Percentiles rank a stretch among this genome's conserved stretches.
Evolutionary conservation across 2,797 vertebrate genomes (phyloP).

Genomic region (Anguilla marmorata): DNA sequence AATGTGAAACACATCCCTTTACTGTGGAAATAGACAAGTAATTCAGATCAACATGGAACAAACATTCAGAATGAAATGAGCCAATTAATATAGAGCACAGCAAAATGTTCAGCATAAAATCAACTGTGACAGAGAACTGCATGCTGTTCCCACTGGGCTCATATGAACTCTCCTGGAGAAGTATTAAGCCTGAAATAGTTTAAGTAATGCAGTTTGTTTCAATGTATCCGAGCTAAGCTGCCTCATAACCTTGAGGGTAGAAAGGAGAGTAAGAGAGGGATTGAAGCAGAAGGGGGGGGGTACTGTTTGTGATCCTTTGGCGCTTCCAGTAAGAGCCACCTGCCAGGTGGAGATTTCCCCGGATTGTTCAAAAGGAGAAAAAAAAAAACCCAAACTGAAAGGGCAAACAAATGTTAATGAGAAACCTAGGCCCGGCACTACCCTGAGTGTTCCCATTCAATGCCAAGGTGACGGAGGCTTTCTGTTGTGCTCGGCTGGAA

Average conservation of each 20-base stretch:
- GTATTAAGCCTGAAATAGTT: not conserved
- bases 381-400: not conserved
- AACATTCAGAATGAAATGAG: not conserved
- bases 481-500: not conserved
- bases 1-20: not conserved
- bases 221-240: not conserved
- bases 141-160: not conserved
- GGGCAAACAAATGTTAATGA: not conserved
- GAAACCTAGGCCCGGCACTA: not conserved
- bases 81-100: not conserved
- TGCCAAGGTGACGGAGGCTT: not conserved
- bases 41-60: not conserved
- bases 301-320: not conserved
- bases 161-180: not conserved
- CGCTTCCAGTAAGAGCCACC: not conserved
- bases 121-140: not conserved
- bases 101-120: not conserved
- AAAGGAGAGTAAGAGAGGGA: not conserved
- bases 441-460: not conserved
- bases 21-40: not conserved
- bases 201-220: not conserved
- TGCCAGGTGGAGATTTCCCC: not conserved
- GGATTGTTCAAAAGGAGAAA: not conserved
- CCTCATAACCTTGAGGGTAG: not conserved
- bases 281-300: not conserved